Base-by-base conservation (phyloP, 2,113 vertebrate species). In the Periophthalmodon schlosseri region DNA sequence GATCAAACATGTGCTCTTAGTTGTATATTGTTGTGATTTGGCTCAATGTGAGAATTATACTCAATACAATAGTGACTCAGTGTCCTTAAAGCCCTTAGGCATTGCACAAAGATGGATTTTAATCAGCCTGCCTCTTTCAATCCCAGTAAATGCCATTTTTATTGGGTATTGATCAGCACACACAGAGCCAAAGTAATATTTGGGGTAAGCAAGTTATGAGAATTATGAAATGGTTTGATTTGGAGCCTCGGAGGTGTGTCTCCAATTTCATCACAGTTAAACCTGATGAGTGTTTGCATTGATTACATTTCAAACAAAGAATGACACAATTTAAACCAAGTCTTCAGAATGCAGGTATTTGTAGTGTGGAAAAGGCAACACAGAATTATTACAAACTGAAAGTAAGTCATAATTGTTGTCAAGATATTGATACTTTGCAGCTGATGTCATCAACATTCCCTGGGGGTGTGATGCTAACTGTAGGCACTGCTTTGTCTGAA, bases 101-200 rank as follows among this genome's bases (percentile, higher is more conserved):
- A 21, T 8, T 36, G 61, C 61, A 64, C 63, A 65, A 39, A 65
- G 63, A 65, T 65, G 63, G 60, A 39, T 65, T 65, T 65, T 65
- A 65, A 65, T 65, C 34, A 44, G 63, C 63, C 63, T 21, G 63
- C 33, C 34, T 39, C 33, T 36, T 65, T 39, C 63, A 65, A 65
- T 65, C 63, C 36, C 11, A 65, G 63, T 44, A 65, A 65, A 65
- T 65, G 63, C 39, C 21, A n/a, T 21, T 68, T 47, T 68, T 68
- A 68, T 68, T 68, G 66, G 23, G 39, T 68, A 68, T 68, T 49
- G 66, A 49, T 68, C 66, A 68, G 39, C 63, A 36, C 63, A 39
- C 34, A 39, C 18, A 13, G 33, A 65, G 63, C 63, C 63, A 65
- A 65, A 65, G 63, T 39, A n/a, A 39, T 65, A 39, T 44, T 63